Base-by-base conservation (phyloP, 2,888 invertebrate species). In the Athalia rosae region DNA sequence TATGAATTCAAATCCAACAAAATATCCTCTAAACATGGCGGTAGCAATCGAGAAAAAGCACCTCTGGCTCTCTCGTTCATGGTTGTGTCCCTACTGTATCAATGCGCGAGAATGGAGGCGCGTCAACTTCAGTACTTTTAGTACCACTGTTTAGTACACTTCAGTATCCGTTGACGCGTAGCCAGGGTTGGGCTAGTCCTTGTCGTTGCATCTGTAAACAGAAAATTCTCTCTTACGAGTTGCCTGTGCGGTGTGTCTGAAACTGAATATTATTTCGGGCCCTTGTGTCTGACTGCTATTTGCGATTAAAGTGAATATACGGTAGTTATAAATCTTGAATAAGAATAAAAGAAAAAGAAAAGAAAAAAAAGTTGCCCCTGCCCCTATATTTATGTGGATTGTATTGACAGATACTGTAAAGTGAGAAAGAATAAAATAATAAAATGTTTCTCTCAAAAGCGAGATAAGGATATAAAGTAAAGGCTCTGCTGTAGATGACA, bases 191-290 rank as follows among this genome's bases (percentile, higher is more conserved):
- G 62, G 62, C 62, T 61, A 61, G 15, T 13, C 61, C 15, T 47
- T 63, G 63, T 67, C 67, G 41, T 67, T 69, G 41, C 53, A 56
- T 69, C 69, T 69, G 69, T 69, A 69, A 69, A 69, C 69, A 69
- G 69, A 69, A 66, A 15, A 41, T 62, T 15, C 41, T 28, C 41
- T 61, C 41, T 61, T 61, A 61, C 41, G 28, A 28, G 28, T 61
- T 41, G 15, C 15, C 15, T 61, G 9, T 9, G 28, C 11, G 11
- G 53, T 53, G n/a, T 11, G 61, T 28, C 61, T 41, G 61, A 61
- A 41, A 61, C 28, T 28, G 28, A 61, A 15, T 8, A 58, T 6
- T 58, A 15, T 15, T 61, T 61, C 15, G 15, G 9, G 4, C 61
- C 61, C 41, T 41, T 9, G 15, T 15, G 6, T 15, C 61, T 15